phyloP scores from a whole-genome alignment of 2,888 invertebrate species.

The Clusia tigrina region DNA sequence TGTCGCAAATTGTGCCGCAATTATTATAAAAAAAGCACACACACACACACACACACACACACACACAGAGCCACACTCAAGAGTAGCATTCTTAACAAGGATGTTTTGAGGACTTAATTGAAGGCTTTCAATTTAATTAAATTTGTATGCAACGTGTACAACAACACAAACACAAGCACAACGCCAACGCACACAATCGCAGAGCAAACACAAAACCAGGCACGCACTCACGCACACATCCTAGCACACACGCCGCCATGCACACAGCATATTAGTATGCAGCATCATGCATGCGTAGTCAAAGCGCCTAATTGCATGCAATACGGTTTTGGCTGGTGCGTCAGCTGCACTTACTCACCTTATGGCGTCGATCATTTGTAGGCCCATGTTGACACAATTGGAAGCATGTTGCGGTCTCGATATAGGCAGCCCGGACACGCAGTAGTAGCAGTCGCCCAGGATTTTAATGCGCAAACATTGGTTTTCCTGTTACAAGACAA shows the following conservation, averaged over 20 bases:
- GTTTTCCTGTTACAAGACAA: slow-evolving; percentile 87
- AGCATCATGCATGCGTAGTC: neutral
- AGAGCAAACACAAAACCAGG: neutral
- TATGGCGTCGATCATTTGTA: slow-evolving; percentile 96
- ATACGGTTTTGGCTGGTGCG: neutral
- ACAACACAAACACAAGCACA: neutral
- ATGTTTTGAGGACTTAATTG: too few relatives aligned
- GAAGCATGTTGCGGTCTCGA: slow-evolving; percentile 93
- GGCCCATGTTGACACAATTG: slow-evolving; percentile 95
- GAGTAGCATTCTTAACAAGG: too few relatives aligned
- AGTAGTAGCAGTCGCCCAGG: slow-evolving; percentile 95
- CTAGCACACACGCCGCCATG: neutral
- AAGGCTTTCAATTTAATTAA: too few relatives aligned
- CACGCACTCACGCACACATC: neutral
- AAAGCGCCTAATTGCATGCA: neutral
- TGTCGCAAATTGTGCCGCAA: too few relatives aligned
- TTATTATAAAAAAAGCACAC: neutral
- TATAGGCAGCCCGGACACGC: slow-evolving; percentile 91
- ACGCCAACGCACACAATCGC: neutral
- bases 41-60: neutral
- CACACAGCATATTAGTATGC: neutral
- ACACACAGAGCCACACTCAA: neutral
- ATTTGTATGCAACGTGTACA: neutral
- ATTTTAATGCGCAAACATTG: slow-evolving; percentile 97
- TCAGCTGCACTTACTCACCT: slow-evolving; percentile 67